Base-by-base conservation (phyloP, 2,113 vertebrate species). In the Callipepla squamata region DNA sequence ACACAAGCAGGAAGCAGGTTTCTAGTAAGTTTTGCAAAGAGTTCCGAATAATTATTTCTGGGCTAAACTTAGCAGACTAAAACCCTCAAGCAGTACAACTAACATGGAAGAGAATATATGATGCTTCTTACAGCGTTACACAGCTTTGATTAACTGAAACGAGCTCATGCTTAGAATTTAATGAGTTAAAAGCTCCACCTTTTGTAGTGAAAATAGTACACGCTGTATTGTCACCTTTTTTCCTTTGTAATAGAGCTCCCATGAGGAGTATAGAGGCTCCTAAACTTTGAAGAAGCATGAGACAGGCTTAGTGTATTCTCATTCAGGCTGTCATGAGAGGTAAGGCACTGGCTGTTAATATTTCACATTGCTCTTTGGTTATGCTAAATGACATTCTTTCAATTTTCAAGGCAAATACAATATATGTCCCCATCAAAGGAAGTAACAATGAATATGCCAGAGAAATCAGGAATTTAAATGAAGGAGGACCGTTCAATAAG, bases 331-430 rank as follows among this genome's bases (percentile, higher is more conserved):
- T 18, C 1, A 2, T 21, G 40, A 78, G 38, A 83, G 32, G 72
- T 15, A 85, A 88, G 58, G 66, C 36, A 42, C 42, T 25, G 22
- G 40, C 63, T 82, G 11, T 90, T 86, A 90, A 85, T 34, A 79
- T 14, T 89, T 87, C 70, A 85, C 7, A 0, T 23, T 48, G 21
- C 55, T 88, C 89, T 90, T 63, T 80, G 55, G 69, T 91, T 76
- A 68, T 13, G 44, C 36, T 67, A 95, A 94, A 87, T 86, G 1
- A 89, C 70, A 78, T 36, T 93, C 62, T 87, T 95, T 95, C 87
- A 87, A 30, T 95, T 93, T 74, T 93, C 81, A 85, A 81, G 66
- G 44, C 70, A 80, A 95, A 79, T 75, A 93, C 40, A 94, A 76
- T 87, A 95, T 91, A 90, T 79, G 67, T 70, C 22, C 22, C 53